Base-by-base conservation (phyloP, 1,140 invertebrate genomes). In the Meloidogyne hapla region DNA sequence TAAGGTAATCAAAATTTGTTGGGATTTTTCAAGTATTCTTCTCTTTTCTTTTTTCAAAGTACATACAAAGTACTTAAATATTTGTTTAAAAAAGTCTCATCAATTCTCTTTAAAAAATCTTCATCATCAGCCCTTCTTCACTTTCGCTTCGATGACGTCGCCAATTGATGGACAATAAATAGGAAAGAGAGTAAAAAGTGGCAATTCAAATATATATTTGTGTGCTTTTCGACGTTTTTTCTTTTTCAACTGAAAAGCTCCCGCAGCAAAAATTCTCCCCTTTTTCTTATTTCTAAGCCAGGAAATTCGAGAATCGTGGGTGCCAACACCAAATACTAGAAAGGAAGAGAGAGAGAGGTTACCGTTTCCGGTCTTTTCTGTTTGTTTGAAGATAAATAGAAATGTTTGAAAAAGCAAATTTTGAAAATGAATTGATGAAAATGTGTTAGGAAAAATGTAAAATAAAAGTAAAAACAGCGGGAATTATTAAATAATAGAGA, bases 281-380 rank as follows among this genome's bases (percentile, higher is more conserved):
- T 56, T n/a, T 56, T 56, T n/a, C n/a, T n/a, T 56, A n/a, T 56
- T 56, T 5, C n/a, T n/a, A 72, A 69, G 6, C 26, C 26, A 33
- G 28, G 63, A 76, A 76, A 75, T 62, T 38, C 18, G 63, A 76
- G 63, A 73, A 63, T 38, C 74, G 62, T 62, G 71, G 33, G 48
- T 23, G 38, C 45, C 25, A 33, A 13, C n/a, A 62, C 28, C 18
- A 38, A 73, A 62, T 33, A 42, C 18, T 45, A 45, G 18, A 42
- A 6, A 1, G 48, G 8, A 56, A 56, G 6, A n/a, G 8, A 56
- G n/a, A 9, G n/a, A 56, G 48, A 8, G 12, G n/a, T 48, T 48
- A 48, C 45, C 15, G n/a, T 56, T n/a, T 56, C 48, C 48, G 48
- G 48, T 56, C 12, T 56, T 13, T 56, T 56, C 45, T 48, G 45